Base-by-base conservation (phyloP, 2,797 vertebrate species). In the Amphiprion clarkii region DNA sequence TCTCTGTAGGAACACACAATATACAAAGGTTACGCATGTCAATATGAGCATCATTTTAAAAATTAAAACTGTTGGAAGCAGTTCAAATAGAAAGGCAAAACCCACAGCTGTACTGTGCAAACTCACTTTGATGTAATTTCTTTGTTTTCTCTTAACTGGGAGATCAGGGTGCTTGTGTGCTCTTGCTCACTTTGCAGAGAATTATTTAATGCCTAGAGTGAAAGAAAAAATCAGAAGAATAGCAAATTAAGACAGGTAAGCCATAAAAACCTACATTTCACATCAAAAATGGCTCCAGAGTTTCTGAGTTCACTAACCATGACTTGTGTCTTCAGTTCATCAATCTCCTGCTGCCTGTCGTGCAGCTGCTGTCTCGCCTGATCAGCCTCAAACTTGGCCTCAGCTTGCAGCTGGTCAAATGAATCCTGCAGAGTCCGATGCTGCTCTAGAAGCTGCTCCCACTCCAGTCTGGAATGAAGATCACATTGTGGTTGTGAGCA, bases 61-160 rank as follows among this genome's bases (percentile, higher is more conserved):
- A 7, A 19, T 19, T 67, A 7, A 63, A 79, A 56, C 6, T 27
- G n/a, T 11, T 71, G 31, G 42, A 36, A 29, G 5, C 29, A 33
- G 21, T 12, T 63, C 56, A 51, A 21, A 36, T 3, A 16, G 5
- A 42, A 48, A 42, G 1, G 44, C 6, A 67, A 51, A 21, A 23
- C 13, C 2, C 9, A 21, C 16, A 60, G 0, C 63, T 0, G n/a
- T 17, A 58, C 1, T n/a, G 53, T 10, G 3, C 17, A 27, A 67
- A 94, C 97, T 95, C 85, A 99, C 98, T 96, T 98, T 62, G 96
- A 96, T 80, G 92, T 96, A 80, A 90, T 97, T 84, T 99, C 96
- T 92, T 96, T 96, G 83, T 97, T 96, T 92, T 99, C 96, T 88
- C 93, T 95, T 67, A 98, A 90, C 76, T 98, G 95, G 13, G 95